phyloP scores from a whole-genome alignment of 2,113 vertebrate species.

The Madoqua kirkii region DNA sequence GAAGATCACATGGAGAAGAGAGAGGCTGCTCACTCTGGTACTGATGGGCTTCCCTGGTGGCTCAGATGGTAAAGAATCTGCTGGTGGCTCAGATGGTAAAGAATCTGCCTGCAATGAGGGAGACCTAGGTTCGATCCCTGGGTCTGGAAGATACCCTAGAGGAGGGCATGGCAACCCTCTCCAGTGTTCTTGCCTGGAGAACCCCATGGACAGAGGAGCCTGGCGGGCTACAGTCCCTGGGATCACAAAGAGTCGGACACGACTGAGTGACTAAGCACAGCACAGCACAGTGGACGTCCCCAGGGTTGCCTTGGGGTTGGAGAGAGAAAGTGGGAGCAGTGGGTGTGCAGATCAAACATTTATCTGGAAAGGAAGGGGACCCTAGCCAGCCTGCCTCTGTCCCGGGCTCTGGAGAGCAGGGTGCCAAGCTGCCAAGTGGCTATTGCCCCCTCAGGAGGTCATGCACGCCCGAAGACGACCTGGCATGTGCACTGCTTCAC shows the following conservation, averaged over 20 bases:
- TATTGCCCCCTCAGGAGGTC: slow-evolving; percentile 86
- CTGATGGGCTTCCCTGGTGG: neutral
- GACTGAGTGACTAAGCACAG: neutral
- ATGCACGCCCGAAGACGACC: slow-evolving; percentile 99
- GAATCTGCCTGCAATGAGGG: neutral
- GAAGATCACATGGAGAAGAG: neutral
- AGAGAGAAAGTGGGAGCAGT: neutral
- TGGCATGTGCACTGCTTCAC: slow-evolving; percentile 97
- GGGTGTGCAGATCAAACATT: neutral
- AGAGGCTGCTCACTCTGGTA: neutral
- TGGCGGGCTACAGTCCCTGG: neutral
- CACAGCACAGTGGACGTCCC: neutral
- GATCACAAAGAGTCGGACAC: neutral
- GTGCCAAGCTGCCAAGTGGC: neutral
- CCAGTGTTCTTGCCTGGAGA: neutral
- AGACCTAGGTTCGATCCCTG: neutral
- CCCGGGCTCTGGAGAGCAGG: no score
- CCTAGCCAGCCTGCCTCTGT: neutral
- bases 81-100: neutral
- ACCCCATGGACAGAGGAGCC: neutral
- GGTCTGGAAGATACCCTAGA: neutral
- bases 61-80: neutral
- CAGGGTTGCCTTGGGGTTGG: neutral
- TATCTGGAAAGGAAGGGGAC: neutral
- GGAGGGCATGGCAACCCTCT: neutral